Evolutionary conservation across 2,797 vertebrate genomes (phyloP), one percentile per base, ranked within the genome.

Genomic region (Acanthornis magna): DNA sequence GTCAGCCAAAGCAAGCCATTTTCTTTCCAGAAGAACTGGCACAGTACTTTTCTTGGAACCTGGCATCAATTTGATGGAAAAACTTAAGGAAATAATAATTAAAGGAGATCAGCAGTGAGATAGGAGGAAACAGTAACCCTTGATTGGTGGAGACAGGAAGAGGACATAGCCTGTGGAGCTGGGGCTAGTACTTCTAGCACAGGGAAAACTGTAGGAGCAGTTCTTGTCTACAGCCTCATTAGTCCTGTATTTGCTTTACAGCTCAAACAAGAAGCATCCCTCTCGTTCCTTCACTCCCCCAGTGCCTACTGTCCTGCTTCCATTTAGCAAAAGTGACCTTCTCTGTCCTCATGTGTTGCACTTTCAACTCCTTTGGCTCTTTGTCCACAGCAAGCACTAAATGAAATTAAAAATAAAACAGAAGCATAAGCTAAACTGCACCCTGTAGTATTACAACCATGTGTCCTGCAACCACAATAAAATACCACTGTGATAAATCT

Each of bases 401-500:
- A 97, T 89, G 89, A 74, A 92, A 93, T 73, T 48, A 88, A 93
- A 93, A 84, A 57, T 86, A 55, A 79, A 97, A 94, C 34, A 96
- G 94, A 91, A 92, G 43, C 90, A 91, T 96, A 97, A 96, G 93
- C 80, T 97, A 96, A 97, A 96, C 77, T 95, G 57, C 68, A 94
- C 91, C 83, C 77, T 53, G 67, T 88, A 96, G 95, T 85, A 96
- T 93, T 96, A 80, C 83, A 96, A 62, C 85, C 82, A 83, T 74
- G 85, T 92, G 89, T 96, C 92, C 87, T 97, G 85, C 94, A 97
- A 91, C 92, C 93, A 95, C 89, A 92, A 87, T 96, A 97, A 97
- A 97, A 96, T 90, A 91, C 83, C 93, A 79, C 92, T 95, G 91
- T 76, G 92, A 95, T 97, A 97, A 97, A 98, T 97, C 95, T 97